Evolutionary conservation across 92 coral and sea anemone species (phyloP), one percentile per base, ranked within the genome.

Genomic region (Pocillopora grandis): DNA sequence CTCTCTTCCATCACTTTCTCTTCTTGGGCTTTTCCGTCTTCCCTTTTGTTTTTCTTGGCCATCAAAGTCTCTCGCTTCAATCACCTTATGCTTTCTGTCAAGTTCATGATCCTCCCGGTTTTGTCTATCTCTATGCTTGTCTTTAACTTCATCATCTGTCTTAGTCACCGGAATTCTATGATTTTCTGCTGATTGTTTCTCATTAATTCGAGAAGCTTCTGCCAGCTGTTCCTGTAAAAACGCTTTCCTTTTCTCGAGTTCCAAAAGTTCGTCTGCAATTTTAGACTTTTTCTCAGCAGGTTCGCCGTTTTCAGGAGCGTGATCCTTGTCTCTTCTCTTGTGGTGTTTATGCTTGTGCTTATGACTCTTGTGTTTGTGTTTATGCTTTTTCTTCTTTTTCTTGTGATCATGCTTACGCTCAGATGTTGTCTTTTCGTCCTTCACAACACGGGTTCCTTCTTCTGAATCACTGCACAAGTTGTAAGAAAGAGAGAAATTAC

Each of bases 211-310:
- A 11, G 68, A 76, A 11, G 83, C 68, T 35, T 79, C 94, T 36
- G 95, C 98, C 62, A 96, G 92, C 87, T 96, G 98, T 67, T 95
- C 91, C 83, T 96, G 91, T 20, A 96, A 89, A 75, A 95, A 96
- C 18, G 91, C 92, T 82, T 91, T 94, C 11, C 98, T 91, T 84
- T 77, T 91, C 71, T 94, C 98, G 52, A 96, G 92, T 80, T 94
- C 98, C 71, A 92, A 92, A 55, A 96, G 79, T 76, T 95, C 98
- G 76, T 85, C 91, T 71, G 87, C 98, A 55, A 94, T 88, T 21
- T 83, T 87, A 12, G 90, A 83, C 76, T 89, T 87, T 61, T 90
- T 91, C 75, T 68, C 92, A 1, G 85, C 55, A 13, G 91, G 87
- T 73, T 88, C 92, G 62, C 74, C 63, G 20, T 73, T 62, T 48